Conservation (phyloP, 2,113 vertebrate genomes). For the Pardalotus punctatus region DNA sequence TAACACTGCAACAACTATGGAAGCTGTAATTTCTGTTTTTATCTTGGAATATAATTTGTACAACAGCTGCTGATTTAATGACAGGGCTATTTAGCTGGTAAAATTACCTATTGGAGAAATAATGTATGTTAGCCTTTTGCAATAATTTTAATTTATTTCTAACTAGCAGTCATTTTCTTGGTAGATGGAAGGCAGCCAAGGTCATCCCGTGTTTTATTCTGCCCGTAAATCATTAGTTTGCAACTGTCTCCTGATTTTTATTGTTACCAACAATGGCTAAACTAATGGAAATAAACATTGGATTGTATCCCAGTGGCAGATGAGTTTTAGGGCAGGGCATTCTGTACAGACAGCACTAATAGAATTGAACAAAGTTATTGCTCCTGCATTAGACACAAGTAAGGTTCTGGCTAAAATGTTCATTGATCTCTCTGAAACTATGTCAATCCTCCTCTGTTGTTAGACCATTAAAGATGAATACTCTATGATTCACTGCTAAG, state of each 20-base stretch:
- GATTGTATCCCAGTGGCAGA: conserved; percentile 57
- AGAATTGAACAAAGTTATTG: conserved; percentile 49
- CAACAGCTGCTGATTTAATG: conserved; percentile 66
- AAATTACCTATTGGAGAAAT: conserved; percentile 68
- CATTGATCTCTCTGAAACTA: conserved; percentile 42
- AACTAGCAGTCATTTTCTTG: conserved; percentile 57
- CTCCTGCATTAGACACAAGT: conserved; percentile 30
- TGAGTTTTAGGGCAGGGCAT: conserved; percentile 59
- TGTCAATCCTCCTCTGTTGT: neutral
- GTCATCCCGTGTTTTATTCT: conserved; percentile 34
- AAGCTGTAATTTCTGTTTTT: conserved; percentile 15
- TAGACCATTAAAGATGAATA: conserved; percentile 5
- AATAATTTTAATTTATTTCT: conserved; percentile 71
- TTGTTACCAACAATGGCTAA: conserved; percentile 70
- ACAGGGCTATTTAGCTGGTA: conserved; percentile 68
- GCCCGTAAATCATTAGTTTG: conserved; percentile 69
- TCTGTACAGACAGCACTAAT: conserved; percentile 46
- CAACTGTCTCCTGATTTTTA: conserved; percentile 65
- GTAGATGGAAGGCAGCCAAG: conserved; percentile 66
- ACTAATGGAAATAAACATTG: conserved; percentile 74
- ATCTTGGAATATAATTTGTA: conserved; percentile 63
- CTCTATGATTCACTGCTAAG: neutral
- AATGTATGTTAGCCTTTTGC: conserved; percentile 65
- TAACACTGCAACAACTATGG: neutral
- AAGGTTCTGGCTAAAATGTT: conserved; percentile 47